Evolutionary conservation across 92 coral and sea anemone species (phyloP).

Genomic region (Porites evermanni): DNA sequence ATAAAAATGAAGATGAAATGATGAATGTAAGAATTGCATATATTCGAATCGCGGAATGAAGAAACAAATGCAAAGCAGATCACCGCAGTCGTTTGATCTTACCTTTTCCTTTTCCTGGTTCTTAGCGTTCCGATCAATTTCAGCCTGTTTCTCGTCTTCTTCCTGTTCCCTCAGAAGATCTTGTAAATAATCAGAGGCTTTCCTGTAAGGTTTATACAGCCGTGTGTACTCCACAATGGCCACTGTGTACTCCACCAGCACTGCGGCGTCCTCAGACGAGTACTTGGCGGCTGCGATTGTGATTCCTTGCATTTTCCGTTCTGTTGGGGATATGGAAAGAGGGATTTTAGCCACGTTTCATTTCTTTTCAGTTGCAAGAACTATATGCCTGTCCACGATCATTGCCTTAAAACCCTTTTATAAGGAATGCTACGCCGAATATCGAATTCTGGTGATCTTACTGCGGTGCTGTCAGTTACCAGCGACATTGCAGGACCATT

Average conservation of each 20-base stretch:
- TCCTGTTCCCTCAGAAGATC: conserved; percentile 79
- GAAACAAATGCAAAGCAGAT: no score
- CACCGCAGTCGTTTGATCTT: background rate
- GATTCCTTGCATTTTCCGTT: conserved; percentile 73
- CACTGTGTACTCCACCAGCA: conserved; percentile 89
- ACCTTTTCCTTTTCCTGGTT: conserved; percentile 64
- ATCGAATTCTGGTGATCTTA: no score
- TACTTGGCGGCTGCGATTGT: conserved; percentile 94
- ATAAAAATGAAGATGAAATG: no score
- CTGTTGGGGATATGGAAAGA: background rate
- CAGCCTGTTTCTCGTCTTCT: conserved; percentile 73
- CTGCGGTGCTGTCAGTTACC: no score
- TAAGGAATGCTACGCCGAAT: no score
- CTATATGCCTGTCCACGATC: no score
- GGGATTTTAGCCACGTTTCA: background rate
- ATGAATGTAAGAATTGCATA: no score
- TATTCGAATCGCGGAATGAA: no score
- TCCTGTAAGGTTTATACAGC: conserved; percentile 84
- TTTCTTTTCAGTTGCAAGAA: no score
- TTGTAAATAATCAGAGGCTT: conserved; percentile 76
- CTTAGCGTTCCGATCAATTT: conserved; percentile 53
- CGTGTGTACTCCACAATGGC: conserved; percentile 89
- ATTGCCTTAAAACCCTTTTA: no score
- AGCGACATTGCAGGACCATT: no score
- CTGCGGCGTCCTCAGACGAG: conserved; percentile 97